Evolutionary conservation across 1,140 invertebrate genomes (phyloP).

Genomic region (Calephelis virginiensis): DNA sequence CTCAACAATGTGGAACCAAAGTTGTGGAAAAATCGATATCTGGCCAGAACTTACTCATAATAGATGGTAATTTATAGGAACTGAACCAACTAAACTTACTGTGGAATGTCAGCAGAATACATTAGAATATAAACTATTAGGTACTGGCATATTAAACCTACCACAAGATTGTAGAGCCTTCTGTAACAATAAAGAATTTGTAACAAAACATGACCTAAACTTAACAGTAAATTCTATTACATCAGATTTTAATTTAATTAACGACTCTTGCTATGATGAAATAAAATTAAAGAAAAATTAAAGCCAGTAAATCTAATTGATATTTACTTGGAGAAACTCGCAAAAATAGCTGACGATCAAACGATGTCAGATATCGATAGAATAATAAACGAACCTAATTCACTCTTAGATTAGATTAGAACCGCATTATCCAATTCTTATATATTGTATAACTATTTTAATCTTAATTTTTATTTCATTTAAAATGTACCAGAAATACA

Average conservation of each 20-base stretch:
- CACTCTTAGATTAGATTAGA: no score
- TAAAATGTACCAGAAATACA: conserved; percentile 1
- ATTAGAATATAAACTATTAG: background rate
- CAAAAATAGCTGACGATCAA: no score
- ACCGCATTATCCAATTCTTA: background rate
- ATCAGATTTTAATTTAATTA: no score
- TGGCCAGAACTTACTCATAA: background rate
- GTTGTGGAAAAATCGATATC: background rate
- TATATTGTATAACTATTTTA: no score
- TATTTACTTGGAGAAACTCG: no score
- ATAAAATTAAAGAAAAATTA: background rate
- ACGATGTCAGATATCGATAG: no score
- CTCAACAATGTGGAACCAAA: background rate
- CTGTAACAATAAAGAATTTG: no score
- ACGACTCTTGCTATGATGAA: background rate
- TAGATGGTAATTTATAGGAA: no score
- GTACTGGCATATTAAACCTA: background rate
- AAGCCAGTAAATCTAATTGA: no score
- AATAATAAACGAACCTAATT: no score
- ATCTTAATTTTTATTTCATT: background rate
- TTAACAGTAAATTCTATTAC: background rate
- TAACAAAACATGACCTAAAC: background rate
- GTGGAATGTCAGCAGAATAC: background rate
- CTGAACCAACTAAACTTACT: no score
- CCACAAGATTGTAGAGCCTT: background rate